Base-by-base conservation (phyloP, 2,888 invertebrate species). In the Idaea aversata region DNA sequence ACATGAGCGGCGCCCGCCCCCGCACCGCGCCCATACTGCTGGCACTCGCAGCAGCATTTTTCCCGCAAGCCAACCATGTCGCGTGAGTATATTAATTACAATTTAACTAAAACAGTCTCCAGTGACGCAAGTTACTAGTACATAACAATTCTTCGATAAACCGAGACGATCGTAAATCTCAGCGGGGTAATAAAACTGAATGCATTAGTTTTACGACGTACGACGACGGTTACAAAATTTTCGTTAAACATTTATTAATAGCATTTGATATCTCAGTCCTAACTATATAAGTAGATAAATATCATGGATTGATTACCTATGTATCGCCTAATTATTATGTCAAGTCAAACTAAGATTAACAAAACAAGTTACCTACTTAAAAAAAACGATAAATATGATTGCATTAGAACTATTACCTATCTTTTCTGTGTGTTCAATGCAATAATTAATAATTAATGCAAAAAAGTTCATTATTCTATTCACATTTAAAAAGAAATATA, bases 51-150 rank as follows among this genome's bases (percentile, higher is more conserved):
- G 91, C 93, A 82, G 92, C 94, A 78, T 90, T 94, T 77, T 87
- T 94, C 78, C 94, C 94, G 78, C 93, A 93, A 82, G 93, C 91
- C 75, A 93, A 94, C 84, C 93, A 93, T 86, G 94, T 94, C 86
- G 94, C 94, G 95, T 95, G 84, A 95, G 95, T 95, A 93, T 34
- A 16, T 3, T 59, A 15, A 59, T 59, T 61, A 60, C 64, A 36
- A 62, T 59, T 65, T 57, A 68, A 34, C 10, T 10, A 63, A 61
- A 62, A 35, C 36, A 59, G 6, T 25, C 10, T 59, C 13, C n/a
- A 7, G 35, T 58, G 60, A 73, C 69, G 70, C 71, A 67, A 75
- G 77, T 72, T 65, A 78, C 78, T 71, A 70, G 34, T 69, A 77
- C 69, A 71, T 47, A 47, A 47, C 47, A 47, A 61, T 71, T 70